Evolutionary conservation across 2,888 invertebrate genomes (phyloP), one percentile per base, ranked within the genome.

Genomic region (Drosophila atroscutellata): DNA sequence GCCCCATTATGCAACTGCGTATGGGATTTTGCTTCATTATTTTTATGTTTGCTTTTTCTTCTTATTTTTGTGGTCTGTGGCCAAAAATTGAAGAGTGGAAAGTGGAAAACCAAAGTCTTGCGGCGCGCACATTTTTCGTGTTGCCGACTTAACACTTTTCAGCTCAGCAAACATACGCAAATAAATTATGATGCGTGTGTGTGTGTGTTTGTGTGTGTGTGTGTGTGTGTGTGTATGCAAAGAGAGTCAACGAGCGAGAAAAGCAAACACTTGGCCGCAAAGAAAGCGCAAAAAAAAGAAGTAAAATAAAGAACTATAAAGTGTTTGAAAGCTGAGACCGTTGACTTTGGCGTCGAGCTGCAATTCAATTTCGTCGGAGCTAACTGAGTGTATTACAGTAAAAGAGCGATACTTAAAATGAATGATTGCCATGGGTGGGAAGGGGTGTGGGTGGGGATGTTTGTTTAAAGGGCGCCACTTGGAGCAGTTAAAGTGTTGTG

Each of bases 121-220:
- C 69, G 89, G 84, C 64, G 81, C 86, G 77, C 77, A 74, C 74
- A 85, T 79, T 83, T 88, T 88, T 83, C 81, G 78, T 83, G 89
- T 89, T 84, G 87, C 84, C 84, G 86, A 89, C 89, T 83, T 85
- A 85, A 85, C 89, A 85, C 89, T 89, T 85, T 85, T 82, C 45
- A 45, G 70, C 89, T 84, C 64, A 77, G 87, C 73, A 70, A 63
- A 66, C 62, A 70, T 75, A 65, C 75, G 62, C 81, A 71, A 77
- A 72, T 79, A 81, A 75, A 74, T 81, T 81, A 79, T 82, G 80
- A 83, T 71, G 36, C 67, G 52, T 26, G 62, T 39, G 55, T 32
- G 36, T 67, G 52, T 26, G n/a, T n/a, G n/a, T n/a, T n/a, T n/a
- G 62, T 42, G 55, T 32, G 34, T 58, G 62, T 61, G 60, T 60